Evolutionary conservation across 2,797 vertebrate species (phyloP).

Genomic region (Mionectes olivaceus): DNA sequence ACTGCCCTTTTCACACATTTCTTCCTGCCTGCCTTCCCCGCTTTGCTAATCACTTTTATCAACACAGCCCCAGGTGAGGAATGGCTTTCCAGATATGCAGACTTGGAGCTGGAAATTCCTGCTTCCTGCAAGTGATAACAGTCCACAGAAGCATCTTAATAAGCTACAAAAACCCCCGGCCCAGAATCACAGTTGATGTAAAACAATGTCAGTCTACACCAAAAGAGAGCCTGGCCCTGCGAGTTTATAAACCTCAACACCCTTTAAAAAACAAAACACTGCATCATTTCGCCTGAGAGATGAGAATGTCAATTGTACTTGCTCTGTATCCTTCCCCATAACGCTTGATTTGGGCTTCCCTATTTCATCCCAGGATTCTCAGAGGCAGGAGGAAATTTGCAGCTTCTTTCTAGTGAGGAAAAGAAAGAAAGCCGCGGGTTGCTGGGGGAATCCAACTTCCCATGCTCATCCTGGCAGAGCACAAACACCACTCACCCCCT

Average conservation of each 20-base stretch:
- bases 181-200: background rate
- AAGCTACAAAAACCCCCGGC: background rate
- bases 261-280: slow-evolving; percentile 40
- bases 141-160: slow-evolving; percentile 1
- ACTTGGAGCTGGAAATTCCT: background rate
- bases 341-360: background rate
- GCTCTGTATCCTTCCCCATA: background rate
- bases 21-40: slow-evolving; percentile 46
- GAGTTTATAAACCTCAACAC: background rate
- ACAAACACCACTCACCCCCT: background rate
- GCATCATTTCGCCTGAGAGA: slow-evolving; percentile 9
- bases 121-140: slow-evolving; percentile 40
- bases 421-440: background rate
- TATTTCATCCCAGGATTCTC: background rate
- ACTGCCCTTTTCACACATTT: slow-evolving; percentile 58
- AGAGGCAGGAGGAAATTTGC: background rate
- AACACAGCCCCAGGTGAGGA: slow-evolving; percentile 68
- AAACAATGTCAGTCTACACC: background rate
- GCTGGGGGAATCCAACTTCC: background rate
- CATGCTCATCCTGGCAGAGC: background rate
- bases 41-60: slow-evolving; percentile 69
- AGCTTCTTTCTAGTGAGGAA: background rate
- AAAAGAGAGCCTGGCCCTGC: background rate
- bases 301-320: background rate
- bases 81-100: slow-evolving; percentile 53